phyloP scores from a whole-genome alignment of 2,797 vertebrate genomes.

The Cryptoprocta ferox region DNA sequence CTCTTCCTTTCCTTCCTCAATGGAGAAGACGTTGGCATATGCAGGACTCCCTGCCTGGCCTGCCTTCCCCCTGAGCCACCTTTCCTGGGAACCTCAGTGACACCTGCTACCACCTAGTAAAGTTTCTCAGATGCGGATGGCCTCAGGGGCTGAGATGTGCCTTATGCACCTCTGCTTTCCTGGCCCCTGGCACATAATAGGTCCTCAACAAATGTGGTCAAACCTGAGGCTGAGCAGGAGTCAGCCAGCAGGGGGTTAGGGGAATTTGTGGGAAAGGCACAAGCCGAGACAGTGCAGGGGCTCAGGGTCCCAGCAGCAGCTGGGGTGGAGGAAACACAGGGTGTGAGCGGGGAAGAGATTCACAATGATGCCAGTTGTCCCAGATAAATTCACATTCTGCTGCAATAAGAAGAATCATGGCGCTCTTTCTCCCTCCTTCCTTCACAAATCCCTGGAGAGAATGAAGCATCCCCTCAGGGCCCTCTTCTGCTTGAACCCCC shows the following conservation, averaged over 20 bases:
- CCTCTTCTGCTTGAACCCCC: background rate
- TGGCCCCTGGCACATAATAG: background rate
- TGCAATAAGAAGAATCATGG: background rate
- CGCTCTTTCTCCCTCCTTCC: background rate
- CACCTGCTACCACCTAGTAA: background rate
- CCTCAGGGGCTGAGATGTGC: background rate
- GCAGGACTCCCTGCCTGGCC: background rate
- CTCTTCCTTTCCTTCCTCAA: background rate
- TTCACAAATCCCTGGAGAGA: background rate
- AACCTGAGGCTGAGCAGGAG: slow-evolving; percentile 52
- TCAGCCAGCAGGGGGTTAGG: background rate
- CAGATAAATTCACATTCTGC: background rate
- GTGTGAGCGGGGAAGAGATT: background rate
- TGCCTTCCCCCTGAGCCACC: accelerated
- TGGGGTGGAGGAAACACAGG: background rate
- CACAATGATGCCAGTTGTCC: background rate
- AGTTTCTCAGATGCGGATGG: background rate
- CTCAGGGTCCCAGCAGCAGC: background rate
- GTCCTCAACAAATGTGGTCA: slow-evolving; percentile 67
- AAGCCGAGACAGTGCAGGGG: accelerated
- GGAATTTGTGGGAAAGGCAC: background rate
- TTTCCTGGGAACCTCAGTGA: background rate
- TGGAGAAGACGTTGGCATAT: no score
- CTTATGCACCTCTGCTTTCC: background rate
- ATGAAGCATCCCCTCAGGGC: background rate